phyloP scores from a whole-genome alignment of 2,113 vertebrate species.

The Uropsilus gracilis region DNA sequence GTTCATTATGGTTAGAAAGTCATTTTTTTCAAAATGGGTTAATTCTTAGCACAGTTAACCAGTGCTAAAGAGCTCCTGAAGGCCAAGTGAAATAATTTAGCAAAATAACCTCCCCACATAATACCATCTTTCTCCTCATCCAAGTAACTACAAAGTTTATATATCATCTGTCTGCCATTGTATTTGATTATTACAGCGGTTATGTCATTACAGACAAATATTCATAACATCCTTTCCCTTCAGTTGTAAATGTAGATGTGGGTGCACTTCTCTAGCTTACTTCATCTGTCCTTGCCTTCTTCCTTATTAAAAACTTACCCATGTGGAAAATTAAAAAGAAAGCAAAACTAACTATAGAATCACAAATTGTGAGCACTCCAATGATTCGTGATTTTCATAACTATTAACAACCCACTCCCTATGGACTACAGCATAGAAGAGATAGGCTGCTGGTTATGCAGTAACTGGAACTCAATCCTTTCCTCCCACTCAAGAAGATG shows the following conservation, averaged over 20 bases:
- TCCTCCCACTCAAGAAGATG: neutral
- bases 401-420: conserved; percentile 61
- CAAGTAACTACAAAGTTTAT: neutral
- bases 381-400: conserved; percentile 63
- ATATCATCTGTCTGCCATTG: neutral
- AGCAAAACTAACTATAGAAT: conserved; percentile 66
- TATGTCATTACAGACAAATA: conserved; percentile 15
- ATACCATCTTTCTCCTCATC: neutral
- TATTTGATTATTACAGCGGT: neutral
- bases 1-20: neutral
- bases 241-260: conserved; percentile 35
- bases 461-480: neutral
- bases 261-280: neutral
- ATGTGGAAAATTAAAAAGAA: conserved; percentile 80
- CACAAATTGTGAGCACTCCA: conserved; percentile 5
- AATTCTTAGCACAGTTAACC: neutral
- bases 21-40: neutral
- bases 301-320: conserved; percentile 76
- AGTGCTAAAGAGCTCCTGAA: neutral
- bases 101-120: neutral
- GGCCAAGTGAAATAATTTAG: neutral
- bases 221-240: neutral
- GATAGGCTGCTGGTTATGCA: neutral
- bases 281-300: conserved; percentile 60
- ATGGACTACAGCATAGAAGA: neutral